phyloP scores from a whole-genome alignment of 2,797 vertebrate species.

The Spinus olivaceus region DNA sequence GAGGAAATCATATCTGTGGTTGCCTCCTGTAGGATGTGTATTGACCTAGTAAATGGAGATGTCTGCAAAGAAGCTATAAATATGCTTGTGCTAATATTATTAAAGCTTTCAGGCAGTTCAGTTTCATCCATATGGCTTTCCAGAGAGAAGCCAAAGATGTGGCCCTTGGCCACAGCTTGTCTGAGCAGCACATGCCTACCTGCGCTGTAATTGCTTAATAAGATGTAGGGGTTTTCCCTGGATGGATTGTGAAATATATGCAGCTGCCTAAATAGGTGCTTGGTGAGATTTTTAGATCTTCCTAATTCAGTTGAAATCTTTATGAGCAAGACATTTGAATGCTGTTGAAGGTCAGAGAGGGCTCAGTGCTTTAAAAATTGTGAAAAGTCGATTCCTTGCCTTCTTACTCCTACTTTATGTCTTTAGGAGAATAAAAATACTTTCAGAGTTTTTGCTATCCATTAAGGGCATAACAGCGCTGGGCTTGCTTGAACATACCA shows the following conservation, averaged over 20 bases:
- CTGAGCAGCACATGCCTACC: not conserved
- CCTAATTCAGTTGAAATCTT: not conserved
- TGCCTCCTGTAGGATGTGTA: slow-evolving; percentile 18
- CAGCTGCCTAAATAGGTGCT: not conserved
- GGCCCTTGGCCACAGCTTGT: not conserved
- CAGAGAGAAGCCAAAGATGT: not conserved
- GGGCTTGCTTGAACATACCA: not conserved
- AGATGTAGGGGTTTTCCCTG: not conserved
- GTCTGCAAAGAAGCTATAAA: slow-evolving; percentile 42
- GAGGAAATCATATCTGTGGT: slow-evolving; percentile 19
- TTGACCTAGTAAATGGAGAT: slow-evolving; percentile 62
- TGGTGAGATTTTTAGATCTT: not conserved
- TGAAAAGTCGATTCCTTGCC: not conserved
- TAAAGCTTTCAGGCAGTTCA: slow-evolving; percentile 30
- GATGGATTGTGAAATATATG: not conserved
- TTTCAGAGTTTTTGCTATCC: not conserved
- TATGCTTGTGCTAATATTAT: slow-evolving; percentile 51
- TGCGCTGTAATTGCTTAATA: not conserved
- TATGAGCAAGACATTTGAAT: not conserved
- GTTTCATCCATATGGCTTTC: not conserved
- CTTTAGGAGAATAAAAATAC: not conserved
- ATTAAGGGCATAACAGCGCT: not conserved
- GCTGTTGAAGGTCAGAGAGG: not conserved
- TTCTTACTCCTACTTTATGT: not conserved
- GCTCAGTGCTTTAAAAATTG: not conserved